Evolutionary conservation across 2,888 invertebrate genomes (phyloP), one percentile per base, ranked within the genome.

Genomic region (Brachylomia viminalis): DNA sequence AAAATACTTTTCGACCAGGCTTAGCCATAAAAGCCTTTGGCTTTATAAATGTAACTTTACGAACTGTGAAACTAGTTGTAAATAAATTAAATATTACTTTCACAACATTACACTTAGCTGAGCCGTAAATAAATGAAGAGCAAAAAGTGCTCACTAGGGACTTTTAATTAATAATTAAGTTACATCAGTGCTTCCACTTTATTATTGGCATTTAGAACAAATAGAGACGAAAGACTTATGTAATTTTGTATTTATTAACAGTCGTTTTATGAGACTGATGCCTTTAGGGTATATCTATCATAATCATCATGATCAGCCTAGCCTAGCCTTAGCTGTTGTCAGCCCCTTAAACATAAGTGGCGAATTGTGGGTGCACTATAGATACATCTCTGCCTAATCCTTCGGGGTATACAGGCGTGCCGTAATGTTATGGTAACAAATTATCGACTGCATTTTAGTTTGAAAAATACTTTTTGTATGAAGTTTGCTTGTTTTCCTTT

Each of bases 111-210:
- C 30, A 62, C 23, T 79, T 42, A 67, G 33, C 42, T 45, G 13
- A 0, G 15, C 45, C 15, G 54, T 72, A n/a, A 72, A 79, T 71
- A 56, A 58, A 38, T 38, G 38, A 58, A 58, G 38, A 73, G 80
- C 52, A 47, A 59, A 65, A 69, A 54, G 17, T 33, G 3, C 47
- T 69, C 54, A 7, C 38, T 38, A 4, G 30, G 30, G 54, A 54
- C 58, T 23, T 56, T 80, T 68, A 59, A 73, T 65, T 73, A 80
- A 47, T 80, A 66, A 65, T 69, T 45, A 58, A 68, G 17, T 59
- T 54, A 49, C 52, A 80, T 74, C 65, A 65, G 49, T 8, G 30
- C n/a, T 42, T 47, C 45, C 47, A 15, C 15, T 38, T 45, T 20
- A 54, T n/a, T 52, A 54, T 47, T 38, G 42, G 42, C 56, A 27